A percentile compares a stretch with the other conserved stretches of the same genome.
Conservation (phyloP, 1,140 invertebrate genomes). For the Bombus sibiricus region DNA sequence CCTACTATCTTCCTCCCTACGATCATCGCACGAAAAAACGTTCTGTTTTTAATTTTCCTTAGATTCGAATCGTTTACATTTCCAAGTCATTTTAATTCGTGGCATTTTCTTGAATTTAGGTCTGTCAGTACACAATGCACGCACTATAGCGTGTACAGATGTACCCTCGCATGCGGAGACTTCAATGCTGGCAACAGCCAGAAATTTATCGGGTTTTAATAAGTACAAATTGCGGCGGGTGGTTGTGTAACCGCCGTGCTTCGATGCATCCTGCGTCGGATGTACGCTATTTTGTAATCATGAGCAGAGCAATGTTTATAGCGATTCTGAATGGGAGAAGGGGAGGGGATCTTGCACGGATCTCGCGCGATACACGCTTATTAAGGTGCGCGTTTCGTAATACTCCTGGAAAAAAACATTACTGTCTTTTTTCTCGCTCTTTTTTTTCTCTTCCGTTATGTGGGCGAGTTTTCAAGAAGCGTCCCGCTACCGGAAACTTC, state of each 20-base stretch:
- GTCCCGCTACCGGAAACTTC: background rate
- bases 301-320: conserved; percentile 80
- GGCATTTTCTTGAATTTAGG: background rate
- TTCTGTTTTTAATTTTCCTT: background rate
- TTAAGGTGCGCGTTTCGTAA: conserved; percentile 77
- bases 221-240: conserved; percentile 72
- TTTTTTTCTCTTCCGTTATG: conserved; percentile 35
- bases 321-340: conserved; percentile 65
- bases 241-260: conserved; percentile 76
- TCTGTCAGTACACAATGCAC: background rate
- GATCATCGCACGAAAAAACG: background rate
- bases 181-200: conserved; percentile 46
- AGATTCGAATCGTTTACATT: background rate
- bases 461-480: conserved; percentile 28
- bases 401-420: conserved; percentile 66
- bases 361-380: conserved; percentile 76
- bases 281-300: conserved; percentile 82
- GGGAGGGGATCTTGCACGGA: conserved; percentile 71
- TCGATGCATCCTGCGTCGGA: conserved; percentile 77
- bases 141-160: background rate
- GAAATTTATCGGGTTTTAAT: conserved; percentile 69
- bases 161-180: conserved; percentile 2
- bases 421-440: conserved; percentile 37
- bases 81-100: no score
- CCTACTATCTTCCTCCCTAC: background rate